Evolutionary conservation across 2,888 invertebrate species (phyloP), one percentile per base, ranked within the genome.

Genomic region (Agriotes lineatus): DNA sequence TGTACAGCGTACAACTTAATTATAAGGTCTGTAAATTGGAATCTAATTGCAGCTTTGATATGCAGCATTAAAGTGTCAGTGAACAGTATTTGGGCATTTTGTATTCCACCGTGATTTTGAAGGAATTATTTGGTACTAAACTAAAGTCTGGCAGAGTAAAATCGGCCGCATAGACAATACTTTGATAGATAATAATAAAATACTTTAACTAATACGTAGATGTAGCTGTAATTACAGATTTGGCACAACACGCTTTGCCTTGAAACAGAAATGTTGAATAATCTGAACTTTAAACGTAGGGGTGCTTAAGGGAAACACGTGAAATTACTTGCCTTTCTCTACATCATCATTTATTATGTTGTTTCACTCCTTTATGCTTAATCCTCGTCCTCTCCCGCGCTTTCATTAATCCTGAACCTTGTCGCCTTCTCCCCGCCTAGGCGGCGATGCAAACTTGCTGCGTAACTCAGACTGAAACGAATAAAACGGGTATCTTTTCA

Each of bases 311-410:
- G 5, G 19, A 56, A 56, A 39, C 56, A 56, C 56, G 39, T 56
- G 70, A 72, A 72, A 73, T 73, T 73, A 76, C 75, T 73, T 71
- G 71, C 72, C 71, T 70, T 73, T 71, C 74, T 70, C 62, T 73
- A 65, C 73, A 74, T 74, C 75, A 39, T 56, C 39, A 39, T 56
- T 56, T 39, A 56, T 56, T 45, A 45, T 33, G 45, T 60, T 63
- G 39, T 39, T 52, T 62, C 33, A 39, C 44, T 54, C 56, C 54
- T 63, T 63, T 63, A 63, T 42, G 54, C 54, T 25, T 63, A 54
- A 63, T 63, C 54, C 63, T 44, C 56, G 63, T 54, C 63, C 54
- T 63, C 54, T 63, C 54, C 22, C 30, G 44, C 25, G 63, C 42
- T 42, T 54, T 19, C 54, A 54, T 63, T 63, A 63, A 63, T 63